A percentile compares a stretch with the other conserved stretches of the same genome.
Evolutionary conservation across 2,888 invertebrate species (phyloP).

Genomic region (Heliconius ethilla): DNA sequence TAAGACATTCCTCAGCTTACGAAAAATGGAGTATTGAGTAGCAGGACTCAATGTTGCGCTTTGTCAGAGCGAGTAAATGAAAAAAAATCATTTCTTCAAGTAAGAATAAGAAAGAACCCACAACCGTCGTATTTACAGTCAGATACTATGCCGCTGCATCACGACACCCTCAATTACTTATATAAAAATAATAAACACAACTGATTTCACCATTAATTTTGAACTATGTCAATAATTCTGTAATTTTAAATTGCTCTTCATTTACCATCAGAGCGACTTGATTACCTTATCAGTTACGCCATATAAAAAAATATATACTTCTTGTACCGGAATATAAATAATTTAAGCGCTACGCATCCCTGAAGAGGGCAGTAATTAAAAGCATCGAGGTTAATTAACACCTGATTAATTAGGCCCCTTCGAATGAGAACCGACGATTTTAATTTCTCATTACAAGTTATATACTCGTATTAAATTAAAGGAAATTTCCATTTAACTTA

Average conservation of each 20-base stretch:
- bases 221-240: neutral
- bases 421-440: neutral
- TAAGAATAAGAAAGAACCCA: neutral
- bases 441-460: conserved; percentile 18
- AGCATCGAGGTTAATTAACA: conserved; percentile 41
- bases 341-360: conserved; percentile 24
- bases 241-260: neutral
- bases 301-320: neutral
- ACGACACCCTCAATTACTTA: neutral
- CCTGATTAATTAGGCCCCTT: conserved; percentile 39
- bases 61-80: neutral
- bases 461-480: neutral
- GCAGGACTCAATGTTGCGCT: no score
- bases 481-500: neutral
- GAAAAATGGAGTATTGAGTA: no score
- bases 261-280: neutral
- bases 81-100: neutral
- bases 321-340: neutral
- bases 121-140: neutral
- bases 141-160: neutral
- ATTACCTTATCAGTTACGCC: neutral
- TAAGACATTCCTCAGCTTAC: no score
- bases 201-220: neutral
- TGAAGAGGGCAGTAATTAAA: conserved; percentile 35
- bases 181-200: neutral